Conservation (phyloP, 1,140 invertebrate genomes). For the Trichonephila clavipes region DNA sequence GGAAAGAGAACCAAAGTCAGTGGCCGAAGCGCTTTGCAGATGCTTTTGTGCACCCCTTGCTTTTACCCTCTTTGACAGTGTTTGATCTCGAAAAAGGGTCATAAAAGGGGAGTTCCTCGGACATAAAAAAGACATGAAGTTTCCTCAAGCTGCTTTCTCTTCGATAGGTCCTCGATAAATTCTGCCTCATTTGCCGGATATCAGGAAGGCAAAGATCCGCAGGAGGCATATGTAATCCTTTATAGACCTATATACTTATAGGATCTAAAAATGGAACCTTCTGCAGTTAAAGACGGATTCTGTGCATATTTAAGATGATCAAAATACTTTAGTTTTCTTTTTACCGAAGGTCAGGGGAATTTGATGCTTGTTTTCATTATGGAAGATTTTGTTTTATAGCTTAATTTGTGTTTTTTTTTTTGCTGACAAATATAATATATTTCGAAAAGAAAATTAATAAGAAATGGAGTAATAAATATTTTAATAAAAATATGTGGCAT, state of each 20-base stretch:
- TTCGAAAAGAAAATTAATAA: no score
- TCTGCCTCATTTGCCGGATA: conserved; percentile 1
- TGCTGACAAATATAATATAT: no score
- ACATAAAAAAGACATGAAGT: conserved; percentile 11
- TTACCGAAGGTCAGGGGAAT: no score
- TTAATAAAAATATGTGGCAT: no score
- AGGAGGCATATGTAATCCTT: background rate
- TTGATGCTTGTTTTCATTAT: no score
- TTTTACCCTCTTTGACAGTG: conserved; percentile 24
- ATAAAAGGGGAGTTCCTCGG: conserved; percentile 18
- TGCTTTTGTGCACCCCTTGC: background rate
- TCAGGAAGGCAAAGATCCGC: background rate
- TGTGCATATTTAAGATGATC: background rate
- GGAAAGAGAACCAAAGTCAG: background rate
- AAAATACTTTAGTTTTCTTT: background rate
- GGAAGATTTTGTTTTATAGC: no score
- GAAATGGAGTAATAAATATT: no score
- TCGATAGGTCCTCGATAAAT: conserved; percentile 17
- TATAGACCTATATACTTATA: conserved; percentile 16
- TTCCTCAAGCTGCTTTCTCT: background rate
- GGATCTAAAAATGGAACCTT: conserved; percentile 30
- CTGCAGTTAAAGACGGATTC: conserved; percentile 4
- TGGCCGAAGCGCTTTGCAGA: background rate
- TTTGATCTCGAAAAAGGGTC: conserved; percentile 35
- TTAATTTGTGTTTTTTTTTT: no score